A percentile compares a stretch with the other conserved stretches of the same genome.
phyloP scores from a whole-genome alignment of 2,888 invertebrate genomes.

The Julus scanicus region DNA sequence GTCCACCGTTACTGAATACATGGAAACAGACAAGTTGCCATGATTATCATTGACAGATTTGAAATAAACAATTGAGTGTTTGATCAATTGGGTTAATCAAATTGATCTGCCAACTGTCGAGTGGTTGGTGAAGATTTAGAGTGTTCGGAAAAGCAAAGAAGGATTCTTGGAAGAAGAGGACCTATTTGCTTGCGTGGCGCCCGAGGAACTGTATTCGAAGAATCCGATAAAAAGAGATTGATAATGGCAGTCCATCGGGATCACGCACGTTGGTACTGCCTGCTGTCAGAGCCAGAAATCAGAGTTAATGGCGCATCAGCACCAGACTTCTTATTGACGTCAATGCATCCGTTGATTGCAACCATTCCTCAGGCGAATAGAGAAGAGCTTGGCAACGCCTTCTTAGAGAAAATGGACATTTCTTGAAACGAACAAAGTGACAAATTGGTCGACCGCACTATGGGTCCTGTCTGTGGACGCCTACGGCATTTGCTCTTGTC shows the following conservation, averaged over 20 bases:
- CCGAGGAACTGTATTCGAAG: neutral
- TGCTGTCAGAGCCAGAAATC: constrained; percentile 8
- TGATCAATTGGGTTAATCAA: neutral
- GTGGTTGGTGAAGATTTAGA: neutral
- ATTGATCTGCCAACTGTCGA: neutral
- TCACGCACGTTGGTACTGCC: neutral
- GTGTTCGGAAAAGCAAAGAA: neutral
- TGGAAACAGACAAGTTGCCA: neutral
- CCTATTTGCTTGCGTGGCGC: neutral
- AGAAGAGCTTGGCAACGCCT: neutral
- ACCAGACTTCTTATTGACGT: neutral
- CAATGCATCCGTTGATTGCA: neutral
- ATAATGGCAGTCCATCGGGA: constrained; percentile 27
- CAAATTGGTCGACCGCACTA: constrained; percentile 26
- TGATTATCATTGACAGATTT: neutral
- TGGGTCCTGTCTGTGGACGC: neutral
- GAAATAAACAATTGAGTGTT: neutral
- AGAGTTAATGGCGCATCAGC: constrained; percentile 25
- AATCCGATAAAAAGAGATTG: constrained; percentile 9
- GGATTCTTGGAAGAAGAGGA: neutral
- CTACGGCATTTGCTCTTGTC: constrained; percentile 6
- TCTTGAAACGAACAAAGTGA: constrained; percentile 16
- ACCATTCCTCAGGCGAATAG: constrained; percentile 20
- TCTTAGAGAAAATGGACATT: neutral
- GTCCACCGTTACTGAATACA: too few relatives aligned